Evolutionary conservation across 2,888 invertebrate species (phyloP).

Genomic region (Folsomia candida): DNA sequence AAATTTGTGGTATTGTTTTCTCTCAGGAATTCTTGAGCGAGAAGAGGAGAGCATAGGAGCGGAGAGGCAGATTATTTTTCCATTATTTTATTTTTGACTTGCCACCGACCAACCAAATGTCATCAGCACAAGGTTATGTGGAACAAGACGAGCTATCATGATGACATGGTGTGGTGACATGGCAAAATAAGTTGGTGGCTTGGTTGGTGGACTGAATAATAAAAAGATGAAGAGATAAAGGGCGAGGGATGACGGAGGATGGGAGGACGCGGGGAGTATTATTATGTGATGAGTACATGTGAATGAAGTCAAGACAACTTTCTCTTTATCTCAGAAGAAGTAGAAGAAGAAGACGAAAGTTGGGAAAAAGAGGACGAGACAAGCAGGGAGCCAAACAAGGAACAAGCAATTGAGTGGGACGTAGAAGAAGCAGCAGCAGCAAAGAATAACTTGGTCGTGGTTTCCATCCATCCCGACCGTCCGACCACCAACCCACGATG

Average conservation of each 20-base stretch:
- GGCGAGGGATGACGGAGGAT: no score
- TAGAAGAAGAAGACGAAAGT: no score
- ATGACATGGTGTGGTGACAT: background rate
- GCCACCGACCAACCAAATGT: background rate
- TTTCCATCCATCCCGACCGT: no score
- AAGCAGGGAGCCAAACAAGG: background rate
- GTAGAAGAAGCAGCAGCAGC: background rate
- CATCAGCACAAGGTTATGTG: background rate
- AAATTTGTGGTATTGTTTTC: no score
- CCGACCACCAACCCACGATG: no score
- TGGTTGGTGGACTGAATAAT: background rate
- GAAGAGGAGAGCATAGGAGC: no score
- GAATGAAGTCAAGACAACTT: background rate
- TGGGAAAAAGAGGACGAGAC: background rate
- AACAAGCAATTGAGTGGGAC: background rate
- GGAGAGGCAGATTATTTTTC: no score
- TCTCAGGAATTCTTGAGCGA: no score
- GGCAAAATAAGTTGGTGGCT: background rate
- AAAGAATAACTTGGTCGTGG: no score
- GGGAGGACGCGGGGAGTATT: no score
- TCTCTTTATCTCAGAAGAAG: background rate
- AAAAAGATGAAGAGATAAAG: background rate
- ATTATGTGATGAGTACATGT: background rate
- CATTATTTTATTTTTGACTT: no score
- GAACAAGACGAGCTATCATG: background rate